A percentile compares a stretch with the other conserved stretches of the same genome.
Conservation (phyloP, 1,140 invertebrate species). For the Pararge aegeria region DNA sequence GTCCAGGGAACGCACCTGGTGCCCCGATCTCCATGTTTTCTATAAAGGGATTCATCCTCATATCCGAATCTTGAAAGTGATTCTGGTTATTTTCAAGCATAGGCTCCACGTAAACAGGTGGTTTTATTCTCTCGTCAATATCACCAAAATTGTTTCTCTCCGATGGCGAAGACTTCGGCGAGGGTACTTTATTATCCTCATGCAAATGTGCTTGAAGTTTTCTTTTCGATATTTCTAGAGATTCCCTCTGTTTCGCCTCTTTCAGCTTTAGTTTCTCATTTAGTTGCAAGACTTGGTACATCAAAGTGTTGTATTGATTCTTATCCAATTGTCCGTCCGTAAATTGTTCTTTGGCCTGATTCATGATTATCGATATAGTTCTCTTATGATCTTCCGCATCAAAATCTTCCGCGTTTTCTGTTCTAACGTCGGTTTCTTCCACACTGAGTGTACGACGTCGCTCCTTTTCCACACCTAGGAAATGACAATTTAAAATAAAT, state of each 20-base stretch:
- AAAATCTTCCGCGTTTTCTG: conserved; percentile 78
- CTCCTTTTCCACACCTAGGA: conserved; percentile 61
- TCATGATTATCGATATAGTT: conserved; percentile 89
- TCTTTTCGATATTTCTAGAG: conserved; percentile 68
- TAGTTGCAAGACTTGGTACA: conserved; percentile 88
- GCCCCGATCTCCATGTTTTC: conserved; percentile 37
- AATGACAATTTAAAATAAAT: background rate
- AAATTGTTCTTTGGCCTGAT: conserved; percentile 89
- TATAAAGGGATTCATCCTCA: conserved; percentile 44
- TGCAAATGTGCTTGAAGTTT: conserved; percentile 56
- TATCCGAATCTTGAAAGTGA: conserved; percentile 56
- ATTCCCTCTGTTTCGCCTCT: conserved; percentile 86
- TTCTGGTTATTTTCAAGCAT: conserved; percentile 41
- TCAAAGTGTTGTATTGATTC: conserved; percentile 88
- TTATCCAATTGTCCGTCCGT: conserved; percentile 88
- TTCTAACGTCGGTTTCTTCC: conserved; percentile 77
- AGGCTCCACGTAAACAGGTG: conserved; percentile 42
- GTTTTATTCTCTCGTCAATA: conserved; percentile 75
- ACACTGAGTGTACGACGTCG: conserved; percentile 61
- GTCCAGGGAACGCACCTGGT: conserved; percentile 45
- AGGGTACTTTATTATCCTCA: conserved; percentile 71
- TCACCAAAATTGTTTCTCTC: conserved; percentile 68
- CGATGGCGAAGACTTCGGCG: conserved; percentile 56
- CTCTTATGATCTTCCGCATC: conserved; percentile 82
- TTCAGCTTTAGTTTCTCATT: conserved; percentile 89